Evolutionary conservation across 1,140 invertebrate species (phyloP), one percentile per base, ranked within the genome.

Genomic region (Pogonognathellus flavescens): DNA sequence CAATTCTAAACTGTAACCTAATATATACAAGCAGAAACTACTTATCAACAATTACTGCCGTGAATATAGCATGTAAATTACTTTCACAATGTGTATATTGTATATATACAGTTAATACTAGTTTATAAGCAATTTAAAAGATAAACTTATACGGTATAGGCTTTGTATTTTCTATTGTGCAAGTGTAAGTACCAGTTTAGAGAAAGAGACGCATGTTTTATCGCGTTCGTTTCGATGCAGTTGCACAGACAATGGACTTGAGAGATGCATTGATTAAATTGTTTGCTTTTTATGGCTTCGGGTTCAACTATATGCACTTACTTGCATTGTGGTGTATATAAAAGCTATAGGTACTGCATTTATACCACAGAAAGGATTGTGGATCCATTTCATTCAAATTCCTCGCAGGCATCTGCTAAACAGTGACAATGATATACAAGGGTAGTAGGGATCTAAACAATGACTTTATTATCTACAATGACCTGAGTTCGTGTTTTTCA

Each of bases 241-340:
- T 41, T 41, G 31, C 31, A 16, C 62, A 66, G 22, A 66, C 62
- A 66, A 66, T 66, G 25, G 62, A 25, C 3, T 25, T 66, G 62
- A 66, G 14, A 66, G 22, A 66, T 66, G 62, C 22, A 66, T 66
- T 66, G 62, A 66, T 66, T 66, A 66, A 66, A 66, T 31, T 66
- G 62, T 66, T 66, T 66, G 62, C 14, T 66, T 66, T 66, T 66
- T 66, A 66, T 25, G 10, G 1, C 14, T 41, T 41, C 31, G 31
- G 1, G 5, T 41, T 41, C 31, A 6, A 41, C 31, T 41, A 41
- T 41, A 41, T 41, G 31, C 62, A 66, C 25, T 66, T 66, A 3
- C 1, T 11, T 31, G 18, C 14, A 25, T 6, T 66, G 20, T 22
- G 20, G 18, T 60, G 18, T 60, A 66, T 66, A 14, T 66, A 25